phyloP scores from a whole-genome alignment of 2,888 invertebrate genomes.

The Tethea ocularis region DNA sequence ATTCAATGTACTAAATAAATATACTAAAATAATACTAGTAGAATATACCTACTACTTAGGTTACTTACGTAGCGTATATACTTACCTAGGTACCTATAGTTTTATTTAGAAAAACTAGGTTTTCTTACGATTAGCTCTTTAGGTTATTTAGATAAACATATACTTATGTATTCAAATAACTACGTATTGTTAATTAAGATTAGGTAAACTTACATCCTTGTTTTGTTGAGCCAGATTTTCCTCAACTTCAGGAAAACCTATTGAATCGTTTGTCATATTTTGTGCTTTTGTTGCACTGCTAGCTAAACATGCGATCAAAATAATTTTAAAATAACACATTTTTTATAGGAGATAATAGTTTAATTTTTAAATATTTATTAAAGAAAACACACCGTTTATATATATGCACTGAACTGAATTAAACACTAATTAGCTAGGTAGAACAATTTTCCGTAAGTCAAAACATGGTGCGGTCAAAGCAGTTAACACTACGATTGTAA shows the following conservation, averaged over 20 bases:
- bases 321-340: slow-evolving; percentile 39
- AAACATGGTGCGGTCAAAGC: neutral
- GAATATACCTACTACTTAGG: no score
- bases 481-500: neutral
- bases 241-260: slow-evolving; percentile 73
- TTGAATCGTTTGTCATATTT: slow-evolving; percentile 47
- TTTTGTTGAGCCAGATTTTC: slow-evolving; percentile 61
- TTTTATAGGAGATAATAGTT: slow-evolving; percentile 17
- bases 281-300: slow-evolving; percentile 35
- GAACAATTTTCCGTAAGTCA: neutral
- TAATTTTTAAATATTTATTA: neutral
- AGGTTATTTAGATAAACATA: no score
- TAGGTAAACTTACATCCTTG: slow-evolving; percentile 65
- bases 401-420: neutral
- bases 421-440: slow-evolving; percentile 1
- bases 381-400: slow-evolving; percentile 12
- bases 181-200: neutral
- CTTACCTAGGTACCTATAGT: neutral
- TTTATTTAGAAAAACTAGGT: no score
- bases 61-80: no score
- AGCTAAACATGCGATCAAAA: slow-evolving; percentile 38
- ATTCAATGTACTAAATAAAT: neutral
- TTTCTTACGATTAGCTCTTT: no score
- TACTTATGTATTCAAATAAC: neutral
- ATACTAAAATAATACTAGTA: no score